These are phyloP conservation scores for Elephantulus edwardii DNA, from an alignment of 2,113 vertebrate species.

Conservation along the genomic window DNA sequence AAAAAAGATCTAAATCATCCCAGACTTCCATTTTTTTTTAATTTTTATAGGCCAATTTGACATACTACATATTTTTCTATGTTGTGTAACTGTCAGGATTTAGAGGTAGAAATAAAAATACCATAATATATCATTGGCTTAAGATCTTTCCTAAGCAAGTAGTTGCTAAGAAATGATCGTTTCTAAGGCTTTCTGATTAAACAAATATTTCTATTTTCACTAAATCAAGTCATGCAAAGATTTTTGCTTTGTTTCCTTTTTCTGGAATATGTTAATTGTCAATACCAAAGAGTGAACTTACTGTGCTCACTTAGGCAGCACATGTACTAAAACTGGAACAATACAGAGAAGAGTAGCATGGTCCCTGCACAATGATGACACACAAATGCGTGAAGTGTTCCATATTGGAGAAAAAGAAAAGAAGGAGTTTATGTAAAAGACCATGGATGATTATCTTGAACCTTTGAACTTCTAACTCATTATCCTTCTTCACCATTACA, in stretches of 20 bases:
- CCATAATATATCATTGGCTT: background rate
- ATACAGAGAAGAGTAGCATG: too few relatives aligned
- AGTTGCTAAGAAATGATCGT: background rate
- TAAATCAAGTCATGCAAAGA: background rate
- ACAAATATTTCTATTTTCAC: constrained; percentile 45
- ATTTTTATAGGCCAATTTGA: constrained; percentile 17
- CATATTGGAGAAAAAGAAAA: too few relatives aligned
- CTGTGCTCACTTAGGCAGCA: too few relatives aligned
- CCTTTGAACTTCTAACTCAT: constrained; percentile 26
- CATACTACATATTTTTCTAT: constrained; percentile 16
- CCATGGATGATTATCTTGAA: constrained; percentile 3
- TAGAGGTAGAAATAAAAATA: constrained; percentile 31
- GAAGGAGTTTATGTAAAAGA: constrained; percentile 4
- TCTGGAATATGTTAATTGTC: background rate
- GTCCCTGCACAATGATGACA: too few relatives aligned
- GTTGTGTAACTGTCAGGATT: constrained; percentile 29
- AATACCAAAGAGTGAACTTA: background rate
- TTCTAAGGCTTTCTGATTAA: background rate
- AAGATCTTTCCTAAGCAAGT: background rate
- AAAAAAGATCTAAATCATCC: background rate
- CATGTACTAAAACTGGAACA: too few relatives aligned
- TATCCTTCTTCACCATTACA: background rate
- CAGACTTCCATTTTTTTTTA: constrained; percentile 56
- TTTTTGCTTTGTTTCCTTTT: background rate
- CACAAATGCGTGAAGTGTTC: too few relatives aligned